Base-by-base conservation (phyloP, 2,888 invertebrate species). In the Halictus ligatus region DNA sequence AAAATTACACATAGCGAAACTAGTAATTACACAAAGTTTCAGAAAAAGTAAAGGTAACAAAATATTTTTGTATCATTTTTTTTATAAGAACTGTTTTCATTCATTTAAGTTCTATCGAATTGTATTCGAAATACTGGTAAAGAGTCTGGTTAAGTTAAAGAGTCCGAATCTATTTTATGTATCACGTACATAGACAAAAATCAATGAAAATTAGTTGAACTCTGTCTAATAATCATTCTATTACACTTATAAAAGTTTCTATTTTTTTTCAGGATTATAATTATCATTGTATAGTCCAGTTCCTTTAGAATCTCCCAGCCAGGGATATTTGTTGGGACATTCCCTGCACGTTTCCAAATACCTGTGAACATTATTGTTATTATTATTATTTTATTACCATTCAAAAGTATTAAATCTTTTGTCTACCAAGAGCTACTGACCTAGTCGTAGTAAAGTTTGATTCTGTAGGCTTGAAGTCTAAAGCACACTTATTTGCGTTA, bases 271-370 rank as follows among this genome's bases (percentile, higher is more conserved):
- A 75, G 97, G 97, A 95, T 97, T 96, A 94, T 98, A 98, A 95
- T 97, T 98, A 94, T 98, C 98, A 90, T 96, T 97, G 50, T 97
- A 96, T 89, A 97, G 97, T 18, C 98, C 98, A 43, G 98, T 97
- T 80, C 98, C 98, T 91, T 97, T 97, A 2, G 98, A 97, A 95
- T 98, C 98, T 46, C 98, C 98, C 88, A 98, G 95, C 98, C 98
- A 98, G 4, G 98, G 98, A 95, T 98, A 97, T 92, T 96, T 97
- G 88, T 97, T 97, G 25, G 98, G 98, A 93, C 98, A 98, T 86
- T 98, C 98, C 84, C 96, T 96, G 94, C 98, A 98, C 29, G 98
- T 98, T 94, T 98, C 98, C 97, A 98, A 97, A 94, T 98, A 98
- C 93, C 98, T 96, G 89, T 25, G 91, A 85, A 85, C 50, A 83